Conservation (phyloP, 2,888 invertebrate genomes). For the Ophion ventricosus region DNA sequence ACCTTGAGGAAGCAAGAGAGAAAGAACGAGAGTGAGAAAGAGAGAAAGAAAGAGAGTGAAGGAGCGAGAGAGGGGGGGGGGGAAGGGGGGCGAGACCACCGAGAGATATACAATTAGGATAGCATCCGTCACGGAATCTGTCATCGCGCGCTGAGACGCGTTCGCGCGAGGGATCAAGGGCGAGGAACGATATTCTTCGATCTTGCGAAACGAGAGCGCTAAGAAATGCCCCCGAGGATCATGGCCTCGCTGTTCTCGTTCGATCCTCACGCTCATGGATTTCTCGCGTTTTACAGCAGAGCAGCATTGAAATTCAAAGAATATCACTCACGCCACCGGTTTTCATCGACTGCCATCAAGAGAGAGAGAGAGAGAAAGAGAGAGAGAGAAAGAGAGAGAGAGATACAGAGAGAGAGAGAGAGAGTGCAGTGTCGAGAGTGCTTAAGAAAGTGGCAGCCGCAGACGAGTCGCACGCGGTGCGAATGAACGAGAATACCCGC, state of each 20-base stretch:
- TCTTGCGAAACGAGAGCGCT: slow-evolving; percentile 51
- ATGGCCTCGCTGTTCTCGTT: slow-evolving; percentile 48
- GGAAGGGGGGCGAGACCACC: neutral
- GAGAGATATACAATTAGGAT: slow-evolving; percentile 63
- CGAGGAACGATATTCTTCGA: slow-evolving; percentile 39
- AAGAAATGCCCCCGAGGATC: slow-evolving; percentile 44
- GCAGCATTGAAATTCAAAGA: slow-evolving; percentile 68
- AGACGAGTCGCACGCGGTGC: slow-evolving; percentile 65
- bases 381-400: slow-evolving; percentile 15
- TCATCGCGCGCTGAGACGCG: slow-evolving; percentile 39
- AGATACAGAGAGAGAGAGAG: slow-evolving; percentile 6
- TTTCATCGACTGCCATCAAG: slow-evolving; percentile 57
- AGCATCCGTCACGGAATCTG: slow-evolving; percentile 52
- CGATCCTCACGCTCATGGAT: slow-evolving; percentile 34
- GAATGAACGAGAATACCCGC: slow-evolving; percentile 53
- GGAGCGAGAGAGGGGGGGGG: neutral
- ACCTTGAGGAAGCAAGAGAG: neutral
- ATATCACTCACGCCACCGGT: slow-evolving; percentile 66
- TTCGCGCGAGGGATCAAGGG: slow-evolving; percentile 53
- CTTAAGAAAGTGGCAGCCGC: slow-evolving; percentile 50
- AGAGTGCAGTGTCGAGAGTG: slow-evolving; percentile 40
- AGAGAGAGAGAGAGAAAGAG: neutral
- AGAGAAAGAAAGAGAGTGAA: slow-evolving; percentile 7
- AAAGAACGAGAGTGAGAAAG: neutral
- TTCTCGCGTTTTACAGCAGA: slow-evolving; percentile 44